Evolutionary conservation across 2,113 vertebrate species (phyloP).

Genomic region (Naja naja): DNA sequence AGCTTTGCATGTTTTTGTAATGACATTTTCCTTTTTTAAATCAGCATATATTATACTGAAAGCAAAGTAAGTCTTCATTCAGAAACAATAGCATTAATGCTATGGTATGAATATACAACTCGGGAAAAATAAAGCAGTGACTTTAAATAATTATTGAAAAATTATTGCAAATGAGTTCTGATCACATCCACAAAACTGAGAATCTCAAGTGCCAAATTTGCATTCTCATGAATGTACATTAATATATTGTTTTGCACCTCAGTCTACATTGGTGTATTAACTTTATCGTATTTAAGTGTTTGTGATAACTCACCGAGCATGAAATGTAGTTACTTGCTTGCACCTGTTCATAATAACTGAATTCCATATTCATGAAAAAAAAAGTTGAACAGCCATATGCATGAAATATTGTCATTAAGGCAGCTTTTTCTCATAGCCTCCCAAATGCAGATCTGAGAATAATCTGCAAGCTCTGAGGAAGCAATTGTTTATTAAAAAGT

Average conservation of each 20-base stretch:
- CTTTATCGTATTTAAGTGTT: slow-evolving; percentile 55
- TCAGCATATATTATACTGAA: not conserved
- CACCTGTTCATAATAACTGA: slow-evolving; percentile 58
- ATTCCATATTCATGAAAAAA: slow-evolving; percentile 47
- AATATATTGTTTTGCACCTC: slow-evolving; percentile 52
- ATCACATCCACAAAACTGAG: slow-evolving; percentile 46
- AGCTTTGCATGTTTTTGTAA: not conserved
- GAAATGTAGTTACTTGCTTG: slow-evolving; percentile 51
- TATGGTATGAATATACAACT: slow-evolving; percentile 17
- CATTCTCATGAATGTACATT: slow-evolving; percentile 55
- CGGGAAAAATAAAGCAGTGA: slow-evolving; percentile 42
- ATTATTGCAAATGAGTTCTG: slow-evolving; percentile 56
- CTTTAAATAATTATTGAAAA: slow-evolving; percentile 61
- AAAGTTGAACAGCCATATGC: slow-evolving; percentile 30
- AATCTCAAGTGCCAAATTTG: slow-evolving; percentile 42
- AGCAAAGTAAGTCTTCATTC: not conserved
- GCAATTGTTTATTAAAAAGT: slow-evolving; percentile 19
- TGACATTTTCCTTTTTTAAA: not conserved
- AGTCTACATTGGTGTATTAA: slow-evolving; percentile 49
- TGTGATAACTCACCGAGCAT: slow-evolving; percentile 53
- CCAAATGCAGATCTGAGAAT: slow-evolving; percentile 11
- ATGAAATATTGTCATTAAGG: slow-evolving; percentile 23
- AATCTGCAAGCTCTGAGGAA: slow-evolving; percentile 19
- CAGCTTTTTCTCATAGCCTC: slow-evolving; percentile 15
- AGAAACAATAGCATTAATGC: not conserved